Percentiles rank a stretch among this genome's conserved stretches.
These are phyloP conservation scores for Callosobruchus maculatus DNA, from an alignment of 2,888 invertebrate genomes.

Conservation along the genomic window DNA sequence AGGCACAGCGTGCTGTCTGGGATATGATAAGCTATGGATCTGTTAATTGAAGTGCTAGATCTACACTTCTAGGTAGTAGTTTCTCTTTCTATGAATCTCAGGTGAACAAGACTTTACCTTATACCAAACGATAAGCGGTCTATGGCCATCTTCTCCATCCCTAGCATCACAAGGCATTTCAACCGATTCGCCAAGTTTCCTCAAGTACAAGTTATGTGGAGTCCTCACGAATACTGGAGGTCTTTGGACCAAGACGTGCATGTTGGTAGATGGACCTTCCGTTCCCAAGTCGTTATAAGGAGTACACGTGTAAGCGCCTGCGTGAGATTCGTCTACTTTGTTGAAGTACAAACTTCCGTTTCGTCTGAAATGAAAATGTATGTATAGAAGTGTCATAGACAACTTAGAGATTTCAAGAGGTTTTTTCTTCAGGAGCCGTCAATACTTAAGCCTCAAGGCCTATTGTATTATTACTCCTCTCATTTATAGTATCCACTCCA, in stretches of 20 bases:
- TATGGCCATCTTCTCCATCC: constrained; percentile 63
- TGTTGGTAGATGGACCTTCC: constrained; percentile 77
- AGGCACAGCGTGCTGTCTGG: no score
- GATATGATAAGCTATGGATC: no score
- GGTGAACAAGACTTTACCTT: constrained; percentile 51
- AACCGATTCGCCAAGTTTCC: constrained; percentile 74
- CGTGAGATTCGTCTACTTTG: constrained; percentile 80
- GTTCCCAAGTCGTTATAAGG: constrained; percentile 88
- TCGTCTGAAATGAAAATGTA: neutral
- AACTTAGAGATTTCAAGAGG: no score
- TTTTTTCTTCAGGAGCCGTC: no score
- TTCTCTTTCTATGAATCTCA: neutral
- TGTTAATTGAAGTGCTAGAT: no score
- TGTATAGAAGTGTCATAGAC: no score
- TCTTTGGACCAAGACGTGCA: constrained; percentile 79
- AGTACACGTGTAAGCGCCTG: constrained; percentile 85
- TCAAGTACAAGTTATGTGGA: constrained; percentile 80
- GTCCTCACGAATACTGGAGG: constrained; percentile 79
- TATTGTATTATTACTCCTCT: no score
- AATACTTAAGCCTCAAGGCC: no score
- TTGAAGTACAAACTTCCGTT: constrained; percentile 72
- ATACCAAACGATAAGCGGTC: constrained; percentile 65
- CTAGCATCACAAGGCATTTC: constrained; percentile 79
- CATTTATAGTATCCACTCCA: no score
- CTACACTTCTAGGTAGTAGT: no score